Evolutionary conservation across 2,113 vertebrate species (phyloP).

Genomic region (Nestor notabilis): DNA sequence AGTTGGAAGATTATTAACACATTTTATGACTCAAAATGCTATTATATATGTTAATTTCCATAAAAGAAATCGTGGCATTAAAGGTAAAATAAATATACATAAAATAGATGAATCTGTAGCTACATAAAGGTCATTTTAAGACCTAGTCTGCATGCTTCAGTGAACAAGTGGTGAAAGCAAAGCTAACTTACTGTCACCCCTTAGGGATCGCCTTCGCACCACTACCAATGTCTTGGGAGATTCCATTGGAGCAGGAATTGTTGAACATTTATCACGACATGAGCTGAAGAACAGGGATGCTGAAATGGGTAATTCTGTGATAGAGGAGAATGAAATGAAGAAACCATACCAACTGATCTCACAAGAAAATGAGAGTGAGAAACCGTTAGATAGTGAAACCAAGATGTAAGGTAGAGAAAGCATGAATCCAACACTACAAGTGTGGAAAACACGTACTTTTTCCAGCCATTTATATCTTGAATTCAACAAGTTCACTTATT

Average conservation of each 20-base stretch:
- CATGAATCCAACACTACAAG: neutral
- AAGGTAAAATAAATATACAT: neutral
- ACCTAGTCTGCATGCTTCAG: neutral
- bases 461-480: neutral
- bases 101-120: neutral
- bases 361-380: conserved; percentile 86
- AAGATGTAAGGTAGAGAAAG: conserved; percentile 86
- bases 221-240: conserved; percentile 95
- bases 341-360: conserved; percentile 89
- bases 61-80: neutral
- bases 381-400: conserved; percentile 84
- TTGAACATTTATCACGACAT: conserved; percentile 91
- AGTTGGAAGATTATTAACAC: neutral
- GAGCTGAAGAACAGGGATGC: conserved; percentile 85
- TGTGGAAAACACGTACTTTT: conserved; percentile 3
- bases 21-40: neutral
- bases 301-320: conserved; percentile 88
- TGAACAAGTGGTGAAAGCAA: neutral
- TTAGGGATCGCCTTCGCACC: conserved; percentile 93
- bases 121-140: neutral
- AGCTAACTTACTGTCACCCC: neutral
- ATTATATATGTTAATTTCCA: neutral
- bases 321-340: conserved; percentile 91
- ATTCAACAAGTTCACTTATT: conserved; percentile 18
- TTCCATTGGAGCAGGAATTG: conserved; percentile 93